phyloP scores from a whole-genome alignment of 2,797 vertebrate genomes.

The Melanogrammus aeglefinus region DNA sequence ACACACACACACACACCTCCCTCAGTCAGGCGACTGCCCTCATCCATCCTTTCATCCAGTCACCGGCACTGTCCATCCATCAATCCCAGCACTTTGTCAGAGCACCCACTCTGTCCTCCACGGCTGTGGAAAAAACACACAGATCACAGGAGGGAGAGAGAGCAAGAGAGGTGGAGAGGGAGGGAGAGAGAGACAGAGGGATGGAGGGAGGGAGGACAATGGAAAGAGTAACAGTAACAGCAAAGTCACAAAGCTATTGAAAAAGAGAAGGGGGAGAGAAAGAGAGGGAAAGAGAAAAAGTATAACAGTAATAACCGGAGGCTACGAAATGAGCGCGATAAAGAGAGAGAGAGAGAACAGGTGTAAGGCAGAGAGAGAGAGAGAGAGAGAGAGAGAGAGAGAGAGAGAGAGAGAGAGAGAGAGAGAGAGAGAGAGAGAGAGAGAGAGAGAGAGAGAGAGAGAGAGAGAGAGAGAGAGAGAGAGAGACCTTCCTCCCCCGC shows the following conservation, averaged over 20 bases:
- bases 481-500: background rate
- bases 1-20: constrained; percentile 22
- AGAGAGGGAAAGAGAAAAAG: too few species aligned
- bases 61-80: constrained; percentile 95
- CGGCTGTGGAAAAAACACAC: constrained; percentile 77
- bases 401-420: too few species aligned
- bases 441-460: too few species aligned
- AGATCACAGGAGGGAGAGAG: constrained; percentile 17
- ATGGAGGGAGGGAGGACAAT: too few species aligned
- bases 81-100: constrained; percentile 97
- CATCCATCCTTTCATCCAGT: constrained; percentile 98
- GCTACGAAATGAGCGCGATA: background rate
- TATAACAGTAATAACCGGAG: too few species aligned
- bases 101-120: constrained; percentile 89
- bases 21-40: constrained; percentile 71
- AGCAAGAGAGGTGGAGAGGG: constrained; percentile 22
- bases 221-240: too few species aligned
- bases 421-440: too few species aligned
- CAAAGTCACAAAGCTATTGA: too few species aligned
- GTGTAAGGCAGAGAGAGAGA: too few species aligned
- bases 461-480: too few species aligned
- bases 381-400: too few species aligned
- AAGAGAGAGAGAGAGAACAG: background rate
- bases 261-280: too few species aligned
- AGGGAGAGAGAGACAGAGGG: background rate